Conservation (phyloP, 2,797 vertebrate species). For the Siniperca undulata region DNA sequence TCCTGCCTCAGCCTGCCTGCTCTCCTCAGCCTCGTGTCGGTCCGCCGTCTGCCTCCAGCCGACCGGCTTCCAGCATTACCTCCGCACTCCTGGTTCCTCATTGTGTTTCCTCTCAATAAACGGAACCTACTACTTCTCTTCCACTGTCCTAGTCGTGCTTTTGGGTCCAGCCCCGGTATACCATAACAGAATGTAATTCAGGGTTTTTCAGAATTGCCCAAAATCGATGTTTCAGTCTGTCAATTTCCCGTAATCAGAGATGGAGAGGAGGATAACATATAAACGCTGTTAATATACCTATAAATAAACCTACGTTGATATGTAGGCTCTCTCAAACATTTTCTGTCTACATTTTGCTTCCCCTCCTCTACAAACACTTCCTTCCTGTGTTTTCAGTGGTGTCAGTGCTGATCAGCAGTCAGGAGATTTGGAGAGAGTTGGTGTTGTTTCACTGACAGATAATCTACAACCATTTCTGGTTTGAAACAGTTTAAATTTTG, state of each 20-base stretch:
- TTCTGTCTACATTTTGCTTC: neutral
- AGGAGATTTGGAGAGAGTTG: neutral
- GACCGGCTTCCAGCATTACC: too few relatives aligned
- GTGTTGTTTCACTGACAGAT: constrained; percentile 4
- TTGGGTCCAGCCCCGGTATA: too few relatives aligned
- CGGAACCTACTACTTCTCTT: too few relatives aligned
- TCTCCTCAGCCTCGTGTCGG: too few relatives aligned
- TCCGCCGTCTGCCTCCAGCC: too few relatives aligned
- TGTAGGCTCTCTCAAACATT: neutral
- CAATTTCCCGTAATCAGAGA: neutral
- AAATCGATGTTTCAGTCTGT: neutral
- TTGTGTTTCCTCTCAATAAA: too few relatives aligned
- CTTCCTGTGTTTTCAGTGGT: neutral
- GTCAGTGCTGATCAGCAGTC: neutral
- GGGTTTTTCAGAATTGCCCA: neutral
- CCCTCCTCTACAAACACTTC: neutral
- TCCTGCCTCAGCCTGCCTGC: too few relatives aligned
- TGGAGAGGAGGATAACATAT: neutral
- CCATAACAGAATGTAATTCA: neutral
- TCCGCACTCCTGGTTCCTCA: too few relatives aligned
- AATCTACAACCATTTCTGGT: neutral
- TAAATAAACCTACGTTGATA: neutral
- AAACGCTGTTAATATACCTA: neutral
- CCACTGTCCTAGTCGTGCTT: too few relatives aligned
- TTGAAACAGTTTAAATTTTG: constrained; percentile 12